Percentiles rank a stretch among this genome's conserved stretches.
phyloP scores from a whole-genome alignment of 2,888 invertebrate genomes.

The Bimastos eiseni region DNA sequence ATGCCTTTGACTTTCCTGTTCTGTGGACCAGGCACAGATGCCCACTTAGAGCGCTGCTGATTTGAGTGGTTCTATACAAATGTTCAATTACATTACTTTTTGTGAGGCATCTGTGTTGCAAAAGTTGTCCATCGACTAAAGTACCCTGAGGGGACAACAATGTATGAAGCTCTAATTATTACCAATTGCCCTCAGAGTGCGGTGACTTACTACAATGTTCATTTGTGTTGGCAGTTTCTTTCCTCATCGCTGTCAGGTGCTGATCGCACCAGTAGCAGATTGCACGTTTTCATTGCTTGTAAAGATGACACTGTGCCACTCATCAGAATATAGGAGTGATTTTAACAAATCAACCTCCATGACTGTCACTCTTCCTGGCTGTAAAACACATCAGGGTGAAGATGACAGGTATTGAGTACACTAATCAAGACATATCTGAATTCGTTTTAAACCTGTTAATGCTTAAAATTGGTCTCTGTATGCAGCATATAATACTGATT shows the following conservation, averaged over 20 bases:
- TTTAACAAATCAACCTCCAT: slow-evolving; percentile 69
- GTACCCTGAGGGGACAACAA: background rate
- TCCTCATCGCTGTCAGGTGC: slow-evolving; percentile 87
- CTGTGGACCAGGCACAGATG: too few relatives aligned
- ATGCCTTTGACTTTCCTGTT: too few relatives aligned
- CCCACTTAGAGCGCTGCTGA: too few relatives aligned
- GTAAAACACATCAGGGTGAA: slow-evolving; percentile 91
- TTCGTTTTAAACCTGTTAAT: background rate
- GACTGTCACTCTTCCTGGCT: slow-evolving; percentile 84
- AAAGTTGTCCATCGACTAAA: too few relatives aligned
- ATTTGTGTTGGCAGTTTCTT: slow-evolving; percentile 75
- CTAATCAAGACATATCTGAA: background rate
- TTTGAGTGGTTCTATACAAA: too few relatives aligned
- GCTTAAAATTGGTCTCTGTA: background rate
- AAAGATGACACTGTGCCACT: slow-evolving; percentile 77
- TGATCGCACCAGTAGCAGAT: slow-evolving; percentile 81
- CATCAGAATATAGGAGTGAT: slow-evolving; percentile 78
- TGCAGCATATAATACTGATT: too few relatives aligned
- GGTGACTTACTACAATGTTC: background rate
- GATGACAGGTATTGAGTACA: slow-evolving; percentile 76
- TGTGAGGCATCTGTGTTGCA: too few relatives aligned
- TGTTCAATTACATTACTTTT: too few relatives aligned
- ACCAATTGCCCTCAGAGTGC: background rate
- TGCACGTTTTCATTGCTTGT: slow-evolving; percentile 82
- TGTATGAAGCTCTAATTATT: background rate